A percentile compares a stretch with the other conserved stretches of the same genome.
Evolutionary conservation across 2,888 invertebrate genomes (phyloP).

Genomic region (Parelbella ahira): DNA sequence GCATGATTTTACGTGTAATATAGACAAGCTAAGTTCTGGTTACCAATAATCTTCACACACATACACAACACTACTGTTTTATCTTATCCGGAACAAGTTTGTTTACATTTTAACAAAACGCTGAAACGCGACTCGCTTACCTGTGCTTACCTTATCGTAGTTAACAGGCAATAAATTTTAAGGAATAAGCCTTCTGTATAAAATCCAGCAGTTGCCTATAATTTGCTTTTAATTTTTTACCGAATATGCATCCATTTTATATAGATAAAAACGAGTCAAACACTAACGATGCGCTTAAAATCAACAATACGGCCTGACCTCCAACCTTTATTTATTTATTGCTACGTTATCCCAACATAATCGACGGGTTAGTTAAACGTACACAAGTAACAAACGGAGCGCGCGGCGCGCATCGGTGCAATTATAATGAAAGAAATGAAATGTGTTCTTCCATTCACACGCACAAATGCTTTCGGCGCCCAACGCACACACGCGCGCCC

Average conservation of each 20-base stretch:
- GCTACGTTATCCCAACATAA: constrained; percentile 46
- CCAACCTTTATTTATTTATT: constrained; percentile 28
- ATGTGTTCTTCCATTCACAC: constrained; percentile 80
- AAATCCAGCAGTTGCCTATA: constrained; percentile 31
- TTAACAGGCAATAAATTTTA: constrained; percentile 70
- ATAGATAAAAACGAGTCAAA: no score
- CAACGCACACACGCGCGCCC: constrained; percentile 33
- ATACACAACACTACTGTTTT: constrained; percentile 50
- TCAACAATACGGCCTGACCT: no score
- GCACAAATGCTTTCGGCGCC: constrained; percentile 74
- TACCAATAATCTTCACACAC: constrained; percentile 13
- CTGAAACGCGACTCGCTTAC: constrained; percentile 72
- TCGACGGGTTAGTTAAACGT: constrained; percentile 57
- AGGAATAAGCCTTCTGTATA: constrained; percentile 52
- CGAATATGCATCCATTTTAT: no score
- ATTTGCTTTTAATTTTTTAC: no score
- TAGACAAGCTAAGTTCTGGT: constrained; percentile 1
- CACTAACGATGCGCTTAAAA: no score
- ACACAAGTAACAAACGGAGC: constrained; percentile 55
- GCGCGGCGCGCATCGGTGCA: constrained; percentile 73
- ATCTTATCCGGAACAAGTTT: constrained; percentile 79
- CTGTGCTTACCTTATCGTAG: constrained; percentile 67
- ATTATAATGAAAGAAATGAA: constrained; percentile 74
- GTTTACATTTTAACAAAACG: constrained; percentile 77
- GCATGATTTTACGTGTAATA: background rate